Conservation (phyloP, 2,888 invertebrate genomes). For the Drosophila conformis region DNA sequence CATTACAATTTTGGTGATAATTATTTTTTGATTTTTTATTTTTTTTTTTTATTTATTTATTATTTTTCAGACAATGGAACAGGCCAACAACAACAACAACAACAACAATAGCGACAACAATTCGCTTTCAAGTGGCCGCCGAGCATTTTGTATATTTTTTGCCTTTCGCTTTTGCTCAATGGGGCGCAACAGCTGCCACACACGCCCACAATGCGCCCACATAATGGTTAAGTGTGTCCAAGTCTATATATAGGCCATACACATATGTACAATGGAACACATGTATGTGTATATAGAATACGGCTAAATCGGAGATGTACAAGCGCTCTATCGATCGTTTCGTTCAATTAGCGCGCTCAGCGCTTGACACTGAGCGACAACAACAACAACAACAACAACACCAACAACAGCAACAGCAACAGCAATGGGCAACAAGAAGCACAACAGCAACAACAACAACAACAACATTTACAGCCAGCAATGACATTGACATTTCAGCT, state of each 20-base stretch:
- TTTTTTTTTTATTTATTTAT: neutral
- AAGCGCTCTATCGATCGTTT: constrained; percentile 65
- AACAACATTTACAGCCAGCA: constrained; percentile 37
- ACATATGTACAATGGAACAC: constrained; percentile 38
- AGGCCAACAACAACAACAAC: constrained; percentile 28
- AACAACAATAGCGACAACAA: constrained; percentile 47
- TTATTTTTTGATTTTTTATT: constrained; percentile 25
- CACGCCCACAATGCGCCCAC: constrained; percentile 44
- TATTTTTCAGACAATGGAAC: constrained; percentile 30
- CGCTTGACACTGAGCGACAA: constrained; percentile 21
- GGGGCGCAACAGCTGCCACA: constrained; percentile 74
- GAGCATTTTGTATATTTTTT: constrained; percentile 18
- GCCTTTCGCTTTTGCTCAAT: constrained; percentile 75
- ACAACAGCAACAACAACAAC: constrained; percentile 20
- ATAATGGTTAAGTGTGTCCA: constrained; percentile 41
- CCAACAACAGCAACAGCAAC: constrained; percentile 7
- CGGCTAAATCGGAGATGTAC: constrained; percentile 37
- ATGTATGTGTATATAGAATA: constrained; percentile 17
- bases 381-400: constrained; percentile 22
- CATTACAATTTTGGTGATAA: constrained; percentile 54
- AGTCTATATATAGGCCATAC: constrained; percentile 37
- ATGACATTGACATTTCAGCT: constrained; percentile 76
- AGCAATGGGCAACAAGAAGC: constrained; percentile 30
- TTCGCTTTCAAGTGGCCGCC: constrained; percentile 66
- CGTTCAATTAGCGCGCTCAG: constrained; percentile 69